Evolutionary conservation across 2,113 vertebrate genomes (phyloP).

Genomic region (Turnix velox): DNA sequence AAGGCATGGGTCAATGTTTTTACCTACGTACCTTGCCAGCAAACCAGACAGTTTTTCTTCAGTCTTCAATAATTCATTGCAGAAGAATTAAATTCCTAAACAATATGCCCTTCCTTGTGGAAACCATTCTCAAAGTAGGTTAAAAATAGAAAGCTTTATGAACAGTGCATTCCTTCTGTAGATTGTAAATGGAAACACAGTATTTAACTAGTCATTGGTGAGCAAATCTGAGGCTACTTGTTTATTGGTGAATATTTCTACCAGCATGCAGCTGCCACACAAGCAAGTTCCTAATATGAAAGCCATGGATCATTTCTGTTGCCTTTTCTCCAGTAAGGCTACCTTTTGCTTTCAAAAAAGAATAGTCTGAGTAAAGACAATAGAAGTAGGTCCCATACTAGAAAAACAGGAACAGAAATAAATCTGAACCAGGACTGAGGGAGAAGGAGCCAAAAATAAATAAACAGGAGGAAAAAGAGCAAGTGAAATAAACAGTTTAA

Average conservation of each 20-base stretch:
- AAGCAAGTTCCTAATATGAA: background rate
- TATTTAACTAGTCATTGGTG: background rate
- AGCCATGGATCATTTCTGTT: background rate
- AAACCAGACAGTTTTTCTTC: background rate
- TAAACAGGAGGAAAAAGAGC: background rate
- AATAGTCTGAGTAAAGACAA: background rate
- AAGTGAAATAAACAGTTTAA: background rate
- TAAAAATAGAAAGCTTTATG: background rate
- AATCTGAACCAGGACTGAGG: background rate
- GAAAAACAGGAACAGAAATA: constrained; percentile 17
- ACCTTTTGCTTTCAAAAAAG: constrained; percentile 50
- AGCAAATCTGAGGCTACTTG: background rate
- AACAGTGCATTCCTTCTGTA: background rate
- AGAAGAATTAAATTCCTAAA: background rate
- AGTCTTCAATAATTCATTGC: background rate
- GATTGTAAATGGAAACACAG: background rate
- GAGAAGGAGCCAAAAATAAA: constrained; percentile 24
- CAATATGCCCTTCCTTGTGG: background rate
- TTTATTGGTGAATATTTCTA: background rate
- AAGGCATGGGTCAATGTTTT: background rate
- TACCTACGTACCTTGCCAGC: background rate
- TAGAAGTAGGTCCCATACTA: constrained; percentile 16
- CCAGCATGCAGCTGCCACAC: background rate
- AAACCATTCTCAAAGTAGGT: background rate
- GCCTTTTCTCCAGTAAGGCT: background rate